Conservation (phyloP, 2,113 vertebrate genomes). For the Etheostoma cragini region DNA sequence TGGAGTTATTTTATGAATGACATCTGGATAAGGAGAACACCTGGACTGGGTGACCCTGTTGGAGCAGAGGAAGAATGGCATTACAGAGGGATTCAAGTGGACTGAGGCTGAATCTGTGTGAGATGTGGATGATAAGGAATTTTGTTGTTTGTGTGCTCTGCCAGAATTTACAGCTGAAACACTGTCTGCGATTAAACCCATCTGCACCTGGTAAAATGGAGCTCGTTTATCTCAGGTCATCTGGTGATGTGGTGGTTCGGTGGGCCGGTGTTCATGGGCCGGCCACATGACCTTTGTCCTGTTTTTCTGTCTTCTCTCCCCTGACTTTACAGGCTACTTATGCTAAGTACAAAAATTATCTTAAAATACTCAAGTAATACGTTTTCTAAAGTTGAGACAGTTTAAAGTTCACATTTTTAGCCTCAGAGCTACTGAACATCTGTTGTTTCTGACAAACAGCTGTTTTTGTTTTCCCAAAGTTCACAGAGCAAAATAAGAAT, state of each 20-base stretch:
- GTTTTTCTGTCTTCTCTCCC: neutral
- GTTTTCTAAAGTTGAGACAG: neutral
- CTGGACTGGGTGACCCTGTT: constrained; percentile 76
- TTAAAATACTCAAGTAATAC: neutral
- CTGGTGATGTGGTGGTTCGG: constrained; percentile 36
- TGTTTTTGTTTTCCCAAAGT: constrained; percentile 58
- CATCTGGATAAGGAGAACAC: constrained; percentile 76
- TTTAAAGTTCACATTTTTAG: constrained; percentile 39
- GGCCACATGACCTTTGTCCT: constrained; percentile 27
- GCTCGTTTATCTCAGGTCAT: constrained; percentile 53
- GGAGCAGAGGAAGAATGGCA: constrained; percentile 32
- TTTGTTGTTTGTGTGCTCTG: constrained; percentile 48
- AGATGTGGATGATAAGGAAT: constrained; percentile 45
- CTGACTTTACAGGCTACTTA: neutral
- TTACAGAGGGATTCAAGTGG: constrained; percentile 10
- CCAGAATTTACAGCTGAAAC: constrained; percentile 52
- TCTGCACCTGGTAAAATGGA: constrained; percentile 49
- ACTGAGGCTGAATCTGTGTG: constrained; percentile 23
- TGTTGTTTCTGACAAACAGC: constrained; percentile 51
- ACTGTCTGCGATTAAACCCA: constrained; percentile 48
- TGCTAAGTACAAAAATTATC: neutral
- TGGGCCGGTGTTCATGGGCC: constrained; percentile 20
- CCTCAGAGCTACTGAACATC: constrained; percentile 39
- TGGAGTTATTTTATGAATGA: constrained; percentile 69
- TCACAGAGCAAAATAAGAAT: constrained; percentile 28